phyloP scores from a whole-genome alignment of 2,797 vertebrate genomes.

The Schizopygopsis malacanthus region DNA sequence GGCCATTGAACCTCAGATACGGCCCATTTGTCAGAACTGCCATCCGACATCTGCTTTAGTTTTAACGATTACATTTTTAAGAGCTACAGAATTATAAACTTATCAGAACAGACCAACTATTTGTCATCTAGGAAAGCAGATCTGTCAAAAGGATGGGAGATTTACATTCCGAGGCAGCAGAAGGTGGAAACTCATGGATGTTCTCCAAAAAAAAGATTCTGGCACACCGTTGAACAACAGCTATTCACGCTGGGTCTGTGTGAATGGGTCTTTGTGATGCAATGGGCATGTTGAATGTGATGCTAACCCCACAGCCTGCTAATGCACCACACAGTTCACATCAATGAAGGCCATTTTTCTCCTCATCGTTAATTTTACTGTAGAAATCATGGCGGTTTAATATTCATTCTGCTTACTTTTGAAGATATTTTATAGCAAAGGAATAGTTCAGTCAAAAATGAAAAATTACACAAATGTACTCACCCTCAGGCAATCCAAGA shows the following conservation, averaged over 20 bases:
- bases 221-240: constrained; percentile 74
- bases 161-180: constrained; percentile 72
- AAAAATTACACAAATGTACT: not conserved
- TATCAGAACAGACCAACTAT: constrained; percentile 2
- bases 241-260: constrained; percentile 71
- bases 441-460: not conserved
- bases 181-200: constrained; percentile 71
- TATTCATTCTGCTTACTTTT: constrained; percentile 25
- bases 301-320: constrained; percentile 69
- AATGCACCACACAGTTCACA: constrained; percentile 69
- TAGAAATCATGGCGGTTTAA: constrained; percentile 27
- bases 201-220: constrained; percentile 68
- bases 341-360: constrained; percentile 48
- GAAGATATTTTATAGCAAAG: not conserved
- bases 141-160: constrained; percentile 66
- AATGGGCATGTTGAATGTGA: constrained; percentile 71
- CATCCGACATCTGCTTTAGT: not conserved
- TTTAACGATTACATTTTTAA: constrained; percentile 2
- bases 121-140: constrained; percentile 36
- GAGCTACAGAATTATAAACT: constrained; percentile 18
- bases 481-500: not conserved
- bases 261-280: constrained; percentile 81
- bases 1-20: not conserved
- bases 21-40: not conserved
- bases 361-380: constrained; percentile 1